Conservation (phyloP, 2,888 invertebrate species). For the Stenotaenia linearis region DNA sequence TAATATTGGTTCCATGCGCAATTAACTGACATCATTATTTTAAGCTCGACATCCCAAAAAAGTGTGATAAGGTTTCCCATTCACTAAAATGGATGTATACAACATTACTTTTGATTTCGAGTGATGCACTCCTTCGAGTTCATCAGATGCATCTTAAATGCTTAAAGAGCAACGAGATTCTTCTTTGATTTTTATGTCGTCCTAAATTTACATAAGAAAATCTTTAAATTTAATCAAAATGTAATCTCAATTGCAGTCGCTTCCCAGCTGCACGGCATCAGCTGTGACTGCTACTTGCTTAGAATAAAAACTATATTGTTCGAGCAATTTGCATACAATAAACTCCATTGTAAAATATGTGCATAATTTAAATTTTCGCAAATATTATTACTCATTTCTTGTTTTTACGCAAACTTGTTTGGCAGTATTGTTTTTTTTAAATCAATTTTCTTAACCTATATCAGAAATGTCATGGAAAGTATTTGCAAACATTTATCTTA, state of each 20-base stretch:
- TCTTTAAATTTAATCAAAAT: neutral
- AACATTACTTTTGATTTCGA: neutral
- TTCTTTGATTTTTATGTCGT: no score
- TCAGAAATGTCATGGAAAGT: neutral
- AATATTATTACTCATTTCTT: no score
- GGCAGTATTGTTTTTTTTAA: no score
- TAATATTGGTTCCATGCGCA: conserved; percentile 24
- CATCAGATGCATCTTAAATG: neutral
- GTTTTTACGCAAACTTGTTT: no score
- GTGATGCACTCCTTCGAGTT: neutral
- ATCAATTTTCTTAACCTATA: no score
- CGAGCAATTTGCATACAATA: no score
- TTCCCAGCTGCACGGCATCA: neutral
- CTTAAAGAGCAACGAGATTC: no score
- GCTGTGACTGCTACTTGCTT: neutral
- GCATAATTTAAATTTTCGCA: neutral
- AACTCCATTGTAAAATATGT: neutral
- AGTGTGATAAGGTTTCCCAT: neutral
- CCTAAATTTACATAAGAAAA: neutral
- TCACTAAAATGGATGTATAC: no score
- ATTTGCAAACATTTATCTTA: neutral
- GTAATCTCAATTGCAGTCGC: neutral
- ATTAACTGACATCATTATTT: conserved; percentile 24
- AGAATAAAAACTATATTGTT: no score
- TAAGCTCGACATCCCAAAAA: conserved; percentile 23